Percentiles rank a stretch among this genome's conserved stretches.
phyloP scores from a whole-genome alignment of 2,113 vertebrate species.

The Fulica atra region DNA sequence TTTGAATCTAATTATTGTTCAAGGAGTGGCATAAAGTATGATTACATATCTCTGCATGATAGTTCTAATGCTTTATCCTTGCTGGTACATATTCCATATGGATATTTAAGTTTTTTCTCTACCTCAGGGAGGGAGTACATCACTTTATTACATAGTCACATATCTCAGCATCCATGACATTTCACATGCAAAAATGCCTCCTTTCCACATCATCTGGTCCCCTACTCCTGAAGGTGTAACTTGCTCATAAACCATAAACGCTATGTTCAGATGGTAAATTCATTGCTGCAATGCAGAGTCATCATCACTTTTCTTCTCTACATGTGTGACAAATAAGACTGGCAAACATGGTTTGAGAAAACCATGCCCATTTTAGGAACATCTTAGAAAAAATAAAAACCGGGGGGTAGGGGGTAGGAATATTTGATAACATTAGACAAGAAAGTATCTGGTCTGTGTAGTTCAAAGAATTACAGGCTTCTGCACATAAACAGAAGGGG shows the following conservation, averaged over 20 bases:
- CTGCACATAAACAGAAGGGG: not conserved
- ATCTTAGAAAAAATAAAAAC: not conserved
- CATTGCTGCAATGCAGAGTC: not conserved
- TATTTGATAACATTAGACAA: not conserved
- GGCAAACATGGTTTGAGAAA: not conserved
- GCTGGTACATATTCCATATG: not conserved
- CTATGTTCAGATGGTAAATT: not conserved
- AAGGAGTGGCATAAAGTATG: not conserved
- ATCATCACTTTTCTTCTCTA: not conserved
- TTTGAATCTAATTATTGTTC: not conserved
- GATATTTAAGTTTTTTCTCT: not conserved
- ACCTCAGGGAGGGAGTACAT: not conserved
- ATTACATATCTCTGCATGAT: not conserved
- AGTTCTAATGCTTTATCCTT: not conserved
- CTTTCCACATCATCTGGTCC: not conserved
- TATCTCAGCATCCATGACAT: not conserved
- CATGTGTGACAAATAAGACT: not conserved
- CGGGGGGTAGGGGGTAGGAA: not conserved
- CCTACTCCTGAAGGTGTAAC: not conserved
- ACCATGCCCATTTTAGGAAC: not conserved
- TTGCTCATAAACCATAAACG: not conserved
- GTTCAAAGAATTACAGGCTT: not conserved
- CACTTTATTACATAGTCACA: not conserved
- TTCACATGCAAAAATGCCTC: not conserved
- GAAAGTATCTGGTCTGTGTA: not conserved